Percentiles rank a stretch among this genome's conserved stretches.
Conservation (phyloP, 2,113 vertebrate species). For the Tor tambroides region DNA sequence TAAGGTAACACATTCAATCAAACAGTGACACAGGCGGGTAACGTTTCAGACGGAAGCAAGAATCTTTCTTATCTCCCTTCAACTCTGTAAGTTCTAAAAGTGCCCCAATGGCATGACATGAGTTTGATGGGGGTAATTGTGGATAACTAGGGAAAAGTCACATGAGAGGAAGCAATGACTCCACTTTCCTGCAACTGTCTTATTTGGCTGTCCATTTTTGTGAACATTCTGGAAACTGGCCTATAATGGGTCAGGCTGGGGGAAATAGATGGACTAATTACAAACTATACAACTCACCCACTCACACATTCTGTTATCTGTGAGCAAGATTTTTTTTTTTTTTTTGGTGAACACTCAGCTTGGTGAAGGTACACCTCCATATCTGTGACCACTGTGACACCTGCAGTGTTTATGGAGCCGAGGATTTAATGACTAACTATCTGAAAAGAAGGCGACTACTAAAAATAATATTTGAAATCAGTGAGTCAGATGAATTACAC, state of each 20-base stretch:
- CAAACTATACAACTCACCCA: not conserved
- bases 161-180: not conserved
- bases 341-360: not conserved
- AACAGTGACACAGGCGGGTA: not conserved
- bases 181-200: not conserved
- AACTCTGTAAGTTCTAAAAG: not conserved
- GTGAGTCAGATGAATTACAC: not conserved
- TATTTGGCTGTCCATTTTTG: not conserved
- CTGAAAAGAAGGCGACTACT: not conserved
- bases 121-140: not conserved
- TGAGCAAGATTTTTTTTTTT: not conserved
- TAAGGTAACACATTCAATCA: not conserved
- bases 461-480: slow-evolving; percentile 18
- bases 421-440: not conserved
- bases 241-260: not conserved
- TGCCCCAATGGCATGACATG: not conserved
- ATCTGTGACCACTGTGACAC: slow-evolving; percentile 9
- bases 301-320: slow-evolving; percentile 5
- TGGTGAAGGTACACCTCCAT: slow-evolving; percentile 14
- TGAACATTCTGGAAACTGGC: not conserved
- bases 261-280: not conserved
- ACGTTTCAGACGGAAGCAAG: not conserved
- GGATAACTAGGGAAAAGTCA: not conserved
- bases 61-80: not conserved
- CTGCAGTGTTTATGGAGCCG: not conserved